Base-by-base conservation (phyloP, 2,797 vertebrate species). In the Decapterus maruadsi region DNA sequence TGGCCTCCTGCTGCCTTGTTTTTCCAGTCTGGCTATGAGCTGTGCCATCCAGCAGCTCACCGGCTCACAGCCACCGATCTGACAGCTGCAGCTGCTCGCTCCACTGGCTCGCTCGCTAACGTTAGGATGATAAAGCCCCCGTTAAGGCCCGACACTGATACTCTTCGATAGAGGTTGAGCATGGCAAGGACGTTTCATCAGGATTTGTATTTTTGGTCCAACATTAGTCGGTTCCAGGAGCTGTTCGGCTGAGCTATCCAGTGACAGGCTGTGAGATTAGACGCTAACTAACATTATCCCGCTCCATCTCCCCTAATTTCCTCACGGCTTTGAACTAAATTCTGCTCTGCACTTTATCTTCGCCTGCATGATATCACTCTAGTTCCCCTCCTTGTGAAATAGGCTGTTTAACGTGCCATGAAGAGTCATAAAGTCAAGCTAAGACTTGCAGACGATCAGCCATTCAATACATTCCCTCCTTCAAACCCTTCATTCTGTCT, bases 51-150 rank as follows among this genome's bases (percentile, higher is more conserved):
- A 82, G 80, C 82, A 80, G 85, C 78, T 78, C 75, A n/a, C 60
- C 68, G 19, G 16, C 61, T 68, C 73, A 45, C 67, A 71, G 75
- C 69, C 80, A 62, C 83, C 79, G 20, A 51, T 55, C 81, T 53
- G 77, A 87, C 72, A 82, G 82, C 83, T 87, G 87, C 86, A 86
- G 86, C 86, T 88, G 84, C 81, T 88, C 77, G 36, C 77, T 29
- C 29, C 59, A 10, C 79, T 4, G 80, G 66, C 85, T 75, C 81
- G 51, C 68, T 74, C 68, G 22, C 77, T 81, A 55, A 72, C 62
- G 77, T 83, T 45, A 46, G 69, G 56, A 67, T 69, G 65, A 78
- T 74, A 65, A 76, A 50, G 71, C 75, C 75, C 75, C 75, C 6
- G 69, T 59, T 78, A 46, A 70, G 66, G 77, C 58, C 58, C 36